Conservation (phyloP, 2,113 vertebrate species). For the Rafetus swinhoei region DNA sequence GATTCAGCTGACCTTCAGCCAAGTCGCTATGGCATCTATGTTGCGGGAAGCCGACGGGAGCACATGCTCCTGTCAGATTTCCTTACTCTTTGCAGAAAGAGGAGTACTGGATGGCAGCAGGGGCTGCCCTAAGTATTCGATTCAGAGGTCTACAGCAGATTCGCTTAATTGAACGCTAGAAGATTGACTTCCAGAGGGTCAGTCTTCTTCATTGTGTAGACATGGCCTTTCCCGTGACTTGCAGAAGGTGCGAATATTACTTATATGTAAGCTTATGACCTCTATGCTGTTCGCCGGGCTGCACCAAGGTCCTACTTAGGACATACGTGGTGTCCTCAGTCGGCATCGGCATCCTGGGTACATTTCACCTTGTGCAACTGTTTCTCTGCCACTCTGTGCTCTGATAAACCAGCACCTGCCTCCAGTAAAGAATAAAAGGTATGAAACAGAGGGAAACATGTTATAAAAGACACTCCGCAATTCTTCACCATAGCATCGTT, state of each 20-base stretch:
- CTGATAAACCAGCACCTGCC: background rate
- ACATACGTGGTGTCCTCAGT: background rate
- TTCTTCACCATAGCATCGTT: background rate
- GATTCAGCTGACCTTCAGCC: too few relatives aligned
- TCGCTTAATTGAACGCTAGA: too few relatives aligned
- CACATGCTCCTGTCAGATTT: too few relatives aligned
- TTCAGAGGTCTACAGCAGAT: too few relatives aligned
- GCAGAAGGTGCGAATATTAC: background rate
- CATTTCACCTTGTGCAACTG: background rate
- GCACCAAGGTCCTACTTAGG: background rate
- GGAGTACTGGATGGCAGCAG: too few relatives aligned
- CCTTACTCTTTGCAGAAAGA: too few relatives aligned
- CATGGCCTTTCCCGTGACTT: background rate
- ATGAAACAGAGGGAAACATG: background rate
- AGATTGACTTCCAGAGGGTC: too few relatives aligned
- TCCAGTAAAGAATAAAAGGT: background rate
- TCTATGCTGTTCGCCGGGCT: background rate
- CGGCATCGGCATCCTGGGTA: background rate
- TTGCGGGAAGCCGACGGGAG: too few relatives aligned
- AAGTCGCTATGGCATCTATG: too few relatives aligned
- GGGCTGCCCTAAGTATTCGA: too few relatives aligned
- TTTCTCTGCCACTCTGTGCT: background rate
- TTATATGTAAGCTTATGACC: background rate
- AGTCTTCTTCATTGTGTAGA: too few relatives aligned
- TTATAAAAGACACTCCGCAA: background rate